Evolutionary conservation across 2,888 invertebrate species (phyloP).

Genomic region (Molorchus minor): DNA sequence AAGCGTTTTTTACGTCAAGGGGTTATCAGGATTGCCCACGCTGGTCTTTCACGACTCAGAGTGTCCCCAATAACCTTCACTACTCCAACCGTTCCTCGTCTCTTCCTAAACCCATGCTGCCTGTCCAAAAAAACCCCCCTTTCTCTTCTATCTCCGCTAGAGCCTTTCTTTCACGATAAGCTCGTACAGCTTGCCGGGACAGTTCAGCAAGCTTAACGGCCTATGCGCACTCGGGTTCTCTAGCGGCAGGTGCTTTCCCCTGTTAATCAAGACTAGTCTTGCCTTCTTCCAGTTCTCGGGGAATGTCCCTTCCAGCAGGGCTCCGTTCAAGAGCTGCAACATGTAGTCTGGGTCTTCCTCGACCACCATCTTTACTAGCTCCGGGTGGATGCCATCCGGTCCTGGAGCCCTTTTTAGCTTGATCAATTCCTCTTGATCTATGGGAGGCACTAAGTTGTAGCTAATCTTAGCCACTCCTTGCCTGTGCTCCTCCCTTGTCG

Average conservation of each 20-base stretch:
- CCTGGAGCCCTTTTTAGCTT: neutral
- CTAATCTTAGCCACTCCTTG: no score
- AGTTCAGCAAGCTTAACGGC: neutral
- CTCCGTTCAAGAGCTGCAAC: neutral
- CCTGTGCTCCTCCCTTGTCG: no score
- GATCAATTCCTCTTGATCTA: no score
- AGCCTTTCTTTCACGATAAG: neutral
- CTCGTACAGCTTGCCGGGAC: neutral
- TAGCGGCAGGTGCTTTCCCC: neutral
- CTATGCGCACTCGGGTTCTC: neutral
- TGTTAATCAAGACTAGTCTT: neutral
- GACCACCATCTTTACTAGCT: neutral
- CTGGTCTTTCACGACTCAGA: neutral
- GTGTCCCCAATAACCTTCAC: neutral
- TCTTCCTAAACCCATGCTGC: constrained; percentile 2
- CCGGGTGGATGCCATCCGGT: neutral
- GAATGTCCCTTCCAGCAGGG: neutral
- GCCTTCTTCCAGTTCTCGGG: neutral
- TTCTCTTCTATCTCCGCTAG: neutral
- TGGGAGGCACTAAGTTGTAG: no score
- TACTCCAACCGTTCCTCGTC: neutral
- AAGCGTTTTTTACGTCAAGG: neutral
- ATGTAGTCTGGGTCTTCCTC: neutral
- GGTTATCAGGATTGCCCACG: neutral
- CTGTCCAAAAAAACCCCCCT: neutral